These are phyloP conservation scores for Caenorhabditis sp. DNA, from an alignment of 2,888 invertebrate genomes.

Conservation along the genomic window DNA sequence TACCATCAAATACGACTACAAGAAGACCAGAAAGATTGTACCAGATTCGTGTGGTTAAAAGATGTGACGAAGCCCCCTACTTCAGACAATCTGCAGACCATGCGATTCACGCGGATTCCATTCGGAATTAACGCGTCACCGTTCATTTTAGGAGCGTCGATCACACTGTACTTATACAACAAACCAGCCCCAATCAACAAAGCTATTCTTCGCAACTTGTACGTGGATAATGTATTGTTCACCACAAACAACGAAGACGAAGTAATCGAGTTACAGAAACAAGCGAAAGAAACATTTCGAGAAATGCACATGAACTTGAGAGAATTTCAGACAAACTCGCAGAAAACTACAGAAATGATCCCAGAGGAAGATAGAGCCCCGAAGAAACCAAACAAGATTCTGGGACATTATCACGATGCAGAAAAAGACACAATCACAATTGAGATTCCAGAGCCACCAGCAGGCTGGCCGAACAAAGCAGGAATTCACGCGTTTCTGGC, in stretches of 20 bases:
- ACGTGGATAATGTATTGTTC: slow-evolving; percentile 53
- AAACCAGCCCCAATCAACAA: not conserved
- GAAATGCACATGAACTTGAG: slow-evolving; percentile 6
- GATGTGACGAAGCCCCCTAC: slow-evolving; percentile 36
- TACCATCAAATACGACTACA: slow-evolving; percentile 59
- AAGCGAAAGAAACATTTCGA: slow-evolving; percentile 30
- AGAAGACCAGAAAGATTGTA: slow-evolving; percentile 50
- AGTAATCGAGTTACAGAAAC: not conserved
- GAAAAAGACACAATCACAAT: slow-evolving; percentile 21
- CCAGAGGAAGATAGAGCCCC: slow-evolving; percentile 18
- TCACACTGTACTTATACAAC: slow-evolving; percentile 14
- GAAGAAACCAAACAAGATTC: slow-evolving; percentile 10
- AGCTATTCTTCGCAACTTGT: slow-evolving; percentile 14
- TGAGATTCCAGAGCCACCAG: not conserved
- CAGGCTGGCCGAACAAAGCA: slow-evolving; percentile 3
- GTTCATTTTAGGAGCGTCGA: slow-evolving; percentile 52
- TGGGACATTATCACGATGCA: slow-evolving; percentile 38
- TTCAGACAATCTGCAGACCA: slow-evolving; percentile 45
- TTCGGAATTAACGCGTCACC: slow-evolving; percentile 43
- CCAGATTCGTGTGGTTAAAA: slow-evolving; percentile 62
- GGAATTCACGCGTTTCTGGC: slow-evolving; percentile 10
- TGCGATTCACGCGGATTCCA: slow-evolving; percentile 60
- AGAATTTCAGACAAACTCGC: slow-evolving; percentile 3
- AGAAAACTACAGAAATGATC: not conserved
- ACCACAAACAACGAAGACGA: slow-evolving; percentile 23